A percentile compares a stretch with the other conserved stretches of the same genome.
These are phyloP conservation scores for Arion vulgaris DNA, from an alignment of 1,140 invertebrate species.

Conservation along the genomic window DNA sequence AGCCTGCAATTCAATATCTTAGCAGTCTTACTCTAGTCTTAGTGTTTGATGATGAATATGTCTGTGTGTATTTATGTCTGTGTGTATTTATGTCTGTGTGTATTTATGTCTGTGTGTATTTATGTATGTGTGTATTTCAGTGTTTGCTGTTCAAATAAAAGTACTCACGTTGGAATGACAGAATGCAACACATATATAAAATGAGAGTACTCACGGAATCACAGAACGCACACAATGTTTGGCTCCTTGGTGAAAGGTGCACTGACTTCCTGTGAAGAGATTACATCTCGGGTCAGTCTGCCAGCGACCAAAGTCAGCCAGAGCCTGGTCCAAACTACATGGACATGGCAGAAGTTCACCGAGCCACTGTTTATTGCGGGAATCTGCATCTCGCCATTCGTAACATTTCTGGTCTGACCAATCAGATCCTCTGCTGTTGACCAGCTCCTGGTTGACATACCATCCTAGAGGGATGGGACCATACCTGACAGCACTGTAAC, in stretches of 20 bases:
- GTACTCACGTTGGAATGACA: no score
- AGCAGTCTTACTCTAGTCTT: no score
- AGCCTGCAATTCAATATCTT: no score
- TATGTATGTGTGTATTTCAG: no score
- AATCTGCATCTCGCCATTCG: slow-evolving; percentile 53
- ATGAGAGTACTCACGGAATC: slow-evolving; percentile 81
- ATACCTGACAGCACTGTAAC: slow-evolving; percentile 34
- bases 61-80: no score
- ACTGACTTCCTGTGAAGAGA: slow-evolving; percentile 85
- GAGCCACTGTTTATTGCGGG: slow-evolving; percentile 56
- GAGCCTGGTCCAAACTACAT: slow-evolving; percentile 90
- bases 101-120: no score
- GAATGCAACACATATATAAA: no score
- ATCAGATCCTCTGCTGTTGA: slow-evolving; percentile 41
- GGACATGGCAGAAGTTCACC: slow-evolving; percentile 83
- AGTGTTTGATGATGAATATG: no score
- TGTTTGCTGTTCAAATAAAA: no score
- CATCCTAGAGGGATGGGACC: slow-evolving; percentile 59
- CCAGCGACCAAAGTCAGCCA: slow-evolving; percentile 92
- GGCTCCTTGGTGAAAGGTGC: slow-evolving; percentile 89
- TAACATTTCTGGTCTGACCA: slow-evolving; percentile 58
- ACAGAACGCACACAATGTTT: slow-evolving; percentile 93
- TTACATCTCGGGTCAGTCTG: slow-evolving; percentile 89
- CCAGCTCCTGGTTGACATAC: slow-evolving; percentile 55
- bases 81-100: no score